Evolutionary conservation across 2,113 vertebrate genomes (phyloP).

Genomic region (Megaptera novaeangliae): DNA sequence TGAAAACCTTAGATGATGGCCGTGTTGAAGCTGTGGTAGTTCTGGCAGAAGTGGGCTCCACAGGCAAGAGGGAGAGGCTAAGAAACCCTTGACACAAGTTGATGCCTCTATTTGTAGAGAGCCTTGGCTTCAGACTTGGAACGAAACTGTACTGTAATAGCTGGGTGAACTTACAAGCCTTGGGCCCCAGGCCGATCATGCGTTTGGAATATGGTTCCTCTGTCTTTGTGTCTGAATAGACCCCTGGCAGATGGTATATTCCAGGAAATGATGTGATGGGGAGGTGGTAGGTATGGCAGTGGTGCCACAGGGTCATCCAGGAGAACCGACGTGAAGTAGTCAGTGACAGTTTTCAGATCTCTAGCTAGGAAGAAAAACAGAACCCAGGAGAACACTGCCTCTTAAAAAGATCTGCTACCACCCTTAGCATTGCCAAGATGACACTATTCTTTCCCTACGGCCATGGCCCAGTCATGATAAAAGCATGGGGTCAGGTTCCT

Average conservation of each 20-base stretch:
- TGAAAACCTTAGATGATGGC: neutral
- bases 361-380: neutral
- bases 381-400: neutral
- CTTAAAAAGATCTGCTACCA: neutral
- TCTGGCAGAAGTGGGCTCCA: neutral
- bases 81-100: neutral
- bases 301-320: neutral
- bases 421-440: neutral
- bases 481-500: neutral
- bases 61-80: neutral
- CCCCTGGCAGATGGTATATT: neutral
- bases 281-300: neutral
- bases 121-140: neutral
- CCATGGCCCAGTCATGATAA: neutral
- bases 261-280: neutral
- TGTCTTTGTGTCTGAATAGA: neutral
- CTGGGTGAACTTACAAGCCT: rapidly evolving
- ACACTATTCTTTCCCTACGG: neutral
- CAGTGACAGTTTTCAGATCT: neutral
- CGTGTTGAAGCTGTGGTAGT: neutral
- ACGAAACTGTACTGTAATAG: neutral
- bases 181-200: neutral
- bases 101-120: neutral
- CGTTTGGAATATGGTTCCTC: neutral
- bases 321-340: neutral